These are phyloP conservation scores for Leptinotarsa texana DNA, from an alignment of 1,140 invertebrate species.

Conservation along the genomic window DNA sequence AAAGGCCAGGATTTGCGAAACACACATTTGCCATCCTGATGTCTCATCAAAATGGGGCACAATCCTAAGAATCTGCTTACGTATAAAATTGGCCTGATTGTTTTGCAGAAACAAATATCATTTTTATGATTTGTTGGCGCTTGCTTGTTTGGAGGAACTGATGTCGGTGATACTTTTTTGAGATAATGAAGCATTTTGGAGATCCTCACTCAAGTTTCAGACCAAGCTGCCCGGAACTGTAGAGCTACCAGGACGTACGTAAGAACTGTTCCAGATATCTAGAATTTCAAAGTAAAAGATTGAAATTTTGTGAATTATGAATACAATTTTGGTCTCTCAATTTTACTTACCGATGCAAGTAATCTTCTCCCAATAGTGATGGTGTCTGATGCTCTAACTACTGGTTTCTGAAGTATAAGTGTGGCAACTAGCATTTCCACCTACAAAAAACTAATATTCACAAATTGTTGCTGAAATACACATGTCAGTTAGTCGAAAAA, in stretches of 20 bases:
- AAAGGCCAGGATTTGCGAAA: slow-evolving; percentile 40
- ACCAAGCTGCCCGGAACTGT: slow-evolving; percentile 47
- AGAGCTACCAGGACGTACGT: slow-evolving; percentile 49
- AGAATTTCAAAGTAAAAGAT: slow-evolving; percentile 11
- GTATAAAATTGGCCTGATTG: slow-evolving; percentile 32
- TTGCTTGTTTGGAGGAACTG: neutral
- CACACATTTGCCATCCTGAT: slow-evolving; percentile 35
- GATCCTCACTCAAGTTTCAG: slow-evolving; percentile 26
- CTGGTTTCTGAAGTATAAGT: slow-evolving; percentile 42
- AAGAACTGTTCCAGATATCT: slow-evolving; percentile 48
- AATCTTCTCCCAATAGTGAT: slow-evolving; percentile 44
- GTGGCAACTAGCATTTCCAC: slow-evolving; percentile 45
- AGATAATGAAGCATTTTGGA: neutral
- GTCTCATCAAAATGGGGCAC: slow-evolving; percentile 38
- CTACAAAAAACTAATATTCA: slow-evolving; percentile 19
- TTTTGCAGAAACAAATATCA: slow-evolving; percentile 42
- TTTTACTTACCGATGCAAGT: slow-evolving; percentile 43
- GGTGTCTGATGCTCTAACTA: slow-evolving; percentile 44
- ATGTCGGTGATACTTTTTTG: neutral
- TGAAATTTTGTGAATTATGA: no score
- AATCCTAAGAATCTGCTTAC: slow-evolving; percentile 42
- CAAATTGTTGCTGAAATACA: no score
- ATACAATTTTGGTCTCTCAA: no score
- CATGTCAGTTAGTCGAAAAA: no score
- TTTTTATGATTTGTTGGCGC: neutral